Evolutionary conservation across 2,888 invertebrate species (phyloP).

Genomic region (Ecliptopera silaceata): DNA sequence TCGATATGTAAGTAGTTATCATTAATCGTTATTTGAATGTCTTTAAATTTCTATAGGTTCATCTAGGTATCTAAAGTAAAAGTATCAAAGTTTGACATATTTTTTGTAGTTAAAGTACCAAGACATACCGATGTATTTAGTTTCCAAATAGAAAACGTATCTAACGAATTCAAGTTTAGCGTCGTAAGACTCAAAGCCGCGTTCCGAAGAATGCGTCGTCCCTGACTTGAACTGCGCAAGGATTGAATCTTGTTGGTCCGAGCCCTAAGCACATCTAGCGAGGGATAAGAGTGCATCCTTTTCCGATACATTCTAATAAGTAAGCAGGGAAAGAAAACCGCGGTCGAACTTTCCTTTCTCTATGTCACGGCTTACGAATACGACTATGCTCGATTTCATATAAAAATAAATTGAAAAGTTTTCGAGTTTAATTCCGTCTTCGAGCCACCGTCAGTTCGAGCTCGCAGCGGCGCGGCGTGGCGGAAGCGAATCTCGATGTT

Average conservation of each 20-base stretch:
- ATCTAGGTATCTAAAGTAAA: too few relatives aligned
- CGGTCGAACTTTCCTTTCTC: constrained; percentile 47
- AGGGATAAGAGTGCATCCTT: constrained; percentile 20
- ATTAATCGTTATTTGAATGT: too few relatives aligned
- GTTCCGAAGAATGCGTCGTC: constrained; percentile 19
- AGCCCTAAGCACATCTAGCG: constrained; percentile 7
- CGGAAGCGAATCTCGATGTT: constrained; percentile 83
- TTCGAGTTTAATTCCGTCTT: constrained; percentile 74
- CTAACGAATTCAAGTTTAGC: constrained; percentile 78
- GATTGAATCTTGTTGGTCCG: constrained; percentile 30
- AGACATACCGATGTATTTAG: constrained; percentile 35
- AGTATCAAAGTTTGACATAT: too few relatives aligned
- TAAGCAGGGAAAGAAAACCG: constrained; percentile 31
- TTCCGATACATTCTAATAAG: constrained; percentile 23
- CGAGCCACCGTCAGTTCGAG: constrained; percentile 67
- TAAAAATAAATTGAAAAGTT: constrained; percentile 77
- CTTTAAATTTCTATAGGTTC: too few relatives aligned
- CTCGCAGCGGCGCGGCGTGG: constrained; percentile 64
- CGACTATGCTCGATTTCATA: constrained; percentile 68
- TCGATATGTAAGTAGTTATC: too few relatives aligned
- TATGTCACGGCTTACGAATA: constrained; percentile 49
- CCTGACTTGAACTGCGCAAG: constrained; percentile 26
- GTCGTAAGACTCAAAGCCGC: constrained; percentile 57
- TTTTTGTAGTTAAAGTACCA: constrained; percentile 38
- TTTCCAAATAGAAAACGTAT: constrained; percentile 60